Evolutionary conservation across 2,797 vertebrate genomes (phyloP).

Genomic region (Tarsius wallacei): DNA sequence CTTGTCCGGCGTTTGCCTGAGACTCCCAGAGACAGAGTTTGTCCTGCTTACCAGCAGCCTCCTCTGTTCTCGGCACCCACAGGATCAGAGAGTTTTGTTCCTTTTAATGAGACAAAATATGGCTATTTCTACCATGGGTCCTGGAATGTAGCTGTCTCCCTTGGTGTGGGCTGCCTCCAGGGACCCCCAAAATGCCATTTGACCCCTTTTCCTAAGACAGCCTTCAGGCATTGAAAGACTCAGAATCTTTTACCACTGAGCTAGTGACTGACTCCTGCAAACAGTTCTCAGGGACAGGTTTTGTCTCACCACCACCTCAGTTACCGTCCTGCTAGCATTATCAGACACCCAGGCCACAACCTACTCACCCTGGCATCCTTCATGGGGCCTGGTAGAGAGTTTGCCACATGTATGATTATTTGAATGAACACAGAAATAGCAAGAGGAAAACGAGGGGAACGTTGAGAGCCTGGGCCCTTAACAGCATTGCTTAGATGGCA

Average conservation of each 20-base stretch:
- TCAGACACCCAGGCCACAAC: background rate
- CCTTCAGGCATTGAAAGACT: background rate
- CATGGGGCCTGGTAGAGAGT: background rate
- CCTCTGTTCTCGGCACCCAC: background rate
- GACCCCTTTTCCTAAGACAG: background rate
- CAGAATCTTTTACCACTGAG: background rate
- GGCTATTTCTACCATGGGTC: background rate
- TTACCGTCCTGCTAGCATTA: background rate
- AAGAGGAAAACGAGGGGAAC: background rate
- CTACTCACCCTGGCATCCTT: background rate
- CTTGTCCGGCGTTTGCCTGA: background rate
- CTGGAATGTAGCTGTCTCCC: background rate
- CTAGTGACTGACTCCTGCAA: background rate
- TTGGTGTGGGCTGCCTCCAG: background rate
- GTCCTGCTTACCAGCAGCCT: background rate
- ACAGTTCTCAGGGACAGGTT: background rate
- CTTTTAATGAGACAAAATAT: slow-evolving; percentile 45
- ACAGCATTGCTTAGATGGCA: background rate
- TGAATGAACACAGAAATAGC: background rate
- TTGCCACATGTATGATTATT: background rate
- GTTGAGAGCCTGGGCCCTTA: background rate
- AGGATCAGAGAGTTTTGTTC: slow-evolving; percentile 32
- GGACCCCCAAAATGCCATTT: background rate
- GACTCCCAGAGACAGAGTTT: background rate
- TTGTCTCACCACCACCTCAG: background rate